A percentile compares a stretch with the other conserved stretches of the same genome.
phyloP scores from a whole-genome alignment of 1,140 invertebrate genomes.

The Drosophila quadrilineata region DNA sequence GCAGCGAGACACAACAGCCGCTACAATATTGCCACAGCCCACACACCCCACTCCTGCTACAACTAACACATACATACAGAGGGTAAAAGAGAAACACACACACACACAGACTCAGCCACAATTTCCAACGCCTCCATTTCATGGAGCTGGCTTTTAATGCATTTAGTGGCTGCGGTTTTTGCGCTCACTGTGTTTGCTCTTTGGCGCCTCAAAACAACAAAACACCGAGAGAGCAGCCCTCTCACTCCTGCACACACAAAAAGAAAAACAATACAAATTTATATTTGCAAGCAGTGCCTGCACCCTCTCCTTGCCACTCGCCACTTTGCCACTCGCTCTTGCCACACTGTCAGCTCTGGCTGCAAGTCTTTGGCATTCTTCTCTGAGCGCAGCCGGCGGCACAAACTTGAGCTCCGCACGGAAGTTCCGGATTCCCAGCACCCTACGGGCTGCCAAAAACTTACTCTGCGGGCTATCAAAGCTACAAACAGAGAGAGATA shows the following conservation, averaged over 20 bases:
- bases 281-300: slow-evolving; percentile 36
- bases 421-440: slow-evolving; percentile 62
- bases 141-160: slow-evolving; percentile 55
- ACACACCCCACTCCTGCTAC: not conserved
- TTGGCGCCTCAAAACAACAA: slow-evolving; percentile 64
- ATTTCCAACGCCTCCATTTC: slow-evolving; percentile 33
- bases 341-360: slow-evolving; percentile 32
- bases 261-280: slow-evolving; percentile 70
- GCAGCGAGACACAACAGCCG: slow-evolving; percentile 61
- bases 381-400: slow-evolving; percentile 45
- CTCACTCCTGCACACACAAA: slow-evolving; percentile 2
- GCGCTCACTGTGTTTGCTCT: slow-evolving; percentile 76
- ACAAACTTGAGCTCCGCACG: slow-evolving; percentile 72
- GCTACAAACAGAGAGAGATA: not conserved
- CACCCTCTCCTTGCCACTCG: not conserved
- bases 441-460: slow-evolving; percentile 29
- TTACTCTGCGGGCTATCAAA: slow-evolving; percentile 49
- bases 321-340: not conserved
- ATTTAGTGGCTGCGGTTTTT: slow-evolving; percentile 79
- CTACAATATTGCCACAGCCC: slow-evolving; percentile 69
- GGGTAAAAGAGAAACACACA: too few relatives aligned
- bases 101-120: slow-evolving; percentile 17
- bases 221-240: slow-evolving; percentile 6
- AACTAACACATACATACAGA: not conserved
- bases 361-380: slow-evolving; percentile 36